Evolutionary conservation across 2,888 invertebrate genomes (phyloP).

Genomic region (Lordiphosa fenestrarum): DNA sequence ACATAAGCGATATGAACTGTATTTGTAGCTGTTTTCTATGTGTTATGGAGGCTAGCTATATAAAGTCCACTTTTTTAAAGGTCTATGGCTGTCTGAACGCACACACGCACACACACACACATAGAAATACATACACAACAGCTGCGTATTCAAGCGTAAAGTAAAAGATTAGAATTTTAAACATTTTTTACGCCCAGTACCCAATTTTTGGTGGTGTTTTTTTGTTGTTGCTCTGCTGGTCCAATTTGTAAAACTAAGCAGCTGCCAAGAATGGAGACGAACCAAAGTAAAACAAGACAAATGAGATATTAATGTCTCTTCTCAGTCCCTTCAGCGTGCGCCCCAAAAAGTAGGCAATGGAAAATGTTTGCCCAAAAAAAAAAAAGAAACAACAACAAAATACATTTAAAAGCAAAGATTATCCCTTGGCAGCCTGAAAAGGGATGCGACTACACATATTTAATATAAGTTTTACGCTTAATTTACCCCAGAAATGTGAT

Average conservation of each 20-base stretch:
- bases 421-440: not conserved
- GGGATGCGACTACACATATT: not conserved
- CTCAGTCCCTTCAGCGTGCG: not conserved
- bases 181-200: conserved; percentile 40
- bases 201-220: conserved; percentile 24
- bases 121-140: conserved; percentile 12
- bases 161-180: conserved; percentile 67
- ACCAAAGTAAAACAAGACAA: conserved; percentile 24
- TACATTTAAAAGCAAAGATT: conserved; percentile 18
- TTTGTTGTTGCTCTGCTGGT: conserved; percentile 17
- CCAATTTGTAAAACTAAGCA: conserved; percentile 62
- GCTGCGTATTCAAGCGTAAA: conserved; percentile 68
- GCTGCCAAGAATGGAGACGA: conserved; percentile 46
- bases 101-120: conserved; percentile 1
- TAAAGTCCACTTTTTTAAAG: conserved; percentile 46
- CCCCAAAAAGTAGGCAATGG: conserved; percentile 35
- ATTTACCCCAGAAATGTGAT: conserved; percentile 17
- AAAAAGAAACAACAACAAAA: too few relatives aligned
- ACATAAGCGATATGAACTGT: conserved; percentile 15
- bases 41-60: conserved; percentile 4
- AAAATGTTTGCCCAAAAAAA: conserved; percentile 7
- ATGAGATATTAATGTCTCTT: conserved; percentile 30
- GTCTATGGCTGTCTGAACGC: conserved; percentile 20
- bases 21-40: conserved; percentile 11
- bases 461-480: conserved; percentile 30